These are phyloP conservation scores for Pelochelys cantorii DNA, from an alignment of 2,797 vertebrate genomes.

Conservation along the genomic window DNA sequence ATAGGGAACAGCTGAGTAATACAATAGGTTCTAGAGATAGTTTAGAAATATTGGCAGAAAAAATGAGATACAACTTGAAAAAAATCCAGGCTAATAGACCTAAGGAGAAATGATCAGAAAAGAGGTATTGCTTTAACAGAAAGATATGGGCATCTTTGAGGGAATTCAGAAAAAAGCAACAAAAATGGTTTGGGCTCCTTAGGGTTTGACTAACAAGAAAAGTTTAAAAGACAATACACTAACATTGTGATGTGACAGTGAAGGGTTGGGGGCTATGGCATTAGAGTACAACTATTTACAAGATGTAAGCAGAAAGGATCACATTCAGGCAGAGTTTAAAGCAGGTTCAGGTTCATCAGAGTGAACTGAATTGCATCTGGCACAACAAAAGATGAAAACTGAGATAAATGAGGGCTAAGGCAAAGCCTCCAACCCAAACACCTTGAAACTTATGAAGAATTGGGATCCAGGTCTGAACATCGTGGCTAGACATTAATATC, in stretches of 20 bases:
- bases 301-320: neutral
- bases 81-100: neutral
- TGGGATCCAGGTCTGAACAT: neutral
- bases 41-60: neutral
- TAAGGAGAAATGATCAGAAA: neutral
- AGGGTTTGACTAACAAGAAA: neutral
- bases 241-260: neutral
- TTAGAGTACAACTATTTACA: conserved; percentile 14
- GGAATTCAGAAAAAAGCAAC: neutral
- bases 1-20: conserved; percentile 8
- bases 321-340: conserved; percentile 5
- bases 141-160: neutral
- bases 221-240: neutral
- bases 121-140: neutral
- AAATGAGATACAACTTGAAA: conserved; percentile 10
- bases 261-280: neutral
- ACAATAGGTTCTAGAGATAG: neutral
- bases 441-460: neutral
- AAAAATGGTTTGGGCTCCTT: neutral
- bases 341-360: conserved; percentile 14
- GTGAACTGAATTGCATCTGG: conserved; percentile 26
- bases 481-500: neutral
- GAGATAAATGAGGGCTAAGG: neutral
- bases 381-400: neutral
- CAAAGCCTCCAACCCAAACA: neutral